phyloP scores from a whole-genome alignment of 2,797 vertebrate species.

The Pseudochirops cupreus region DNA sequence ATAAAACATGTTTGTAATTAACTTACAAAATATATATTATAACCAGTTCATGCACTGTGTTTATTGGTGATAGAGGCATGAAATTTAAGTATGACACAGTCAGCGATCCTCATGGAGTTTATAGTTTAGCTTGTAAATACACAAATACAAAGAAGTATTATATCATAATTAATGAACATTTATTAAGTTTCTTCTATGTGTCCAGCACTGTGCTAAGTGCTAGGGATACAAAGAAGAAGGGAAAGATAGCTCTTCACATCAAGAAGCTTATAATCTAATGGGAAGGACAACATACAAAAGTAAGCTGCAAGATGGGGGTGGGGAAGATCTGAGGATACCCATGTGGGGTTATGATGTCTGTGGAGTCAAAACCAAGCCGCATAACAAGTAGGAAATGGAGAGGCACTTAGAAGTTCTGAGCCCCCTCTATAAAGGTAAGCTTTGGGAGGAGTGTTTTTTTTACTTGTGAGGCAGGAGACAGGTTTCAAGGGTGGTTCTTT shows the following conservation, averaged over 20 bases:
- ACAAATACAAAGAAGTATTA: not conserved
- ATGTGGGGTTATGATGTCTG: not conserved
- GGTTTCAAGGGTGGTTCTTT: no score
- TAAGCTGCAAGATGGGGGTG: not conserved
- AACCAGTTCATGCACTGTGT: not conserved
- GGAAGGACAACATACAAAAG: not conserved
- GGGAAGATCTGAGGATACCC: no score
- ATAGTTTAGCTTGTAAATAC: not conserved
- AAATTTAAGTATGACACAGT: not conserved
- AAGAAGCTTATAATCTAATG: not conserved
- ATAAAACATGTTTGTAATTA: not conserved
- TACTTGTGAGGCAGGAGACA: not conserved
- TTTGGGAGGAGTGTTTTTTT: not conserved
- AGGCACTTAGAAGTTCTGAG: not conserved
- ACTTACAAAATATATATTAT: not conserved
- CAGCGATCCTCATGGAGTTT: not conserved
- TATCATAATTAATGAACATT: not conserved
- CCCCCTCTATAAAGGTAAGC: not conserved
- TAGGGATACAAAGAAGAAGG: not conserved
- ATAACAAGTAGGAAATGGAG: not conserved
- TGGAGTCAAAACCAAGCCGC: not conserved
- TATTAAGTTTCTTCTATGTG: not conserved
- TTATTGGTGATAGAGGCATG: not conserved
- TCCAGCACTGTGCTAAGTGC: not conserved
- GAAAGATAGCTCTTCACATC: not conserved